phyloP scores from a whole-genome alignment of 2,888 invertebrate species.

The Byasa hedistus region DNA sequence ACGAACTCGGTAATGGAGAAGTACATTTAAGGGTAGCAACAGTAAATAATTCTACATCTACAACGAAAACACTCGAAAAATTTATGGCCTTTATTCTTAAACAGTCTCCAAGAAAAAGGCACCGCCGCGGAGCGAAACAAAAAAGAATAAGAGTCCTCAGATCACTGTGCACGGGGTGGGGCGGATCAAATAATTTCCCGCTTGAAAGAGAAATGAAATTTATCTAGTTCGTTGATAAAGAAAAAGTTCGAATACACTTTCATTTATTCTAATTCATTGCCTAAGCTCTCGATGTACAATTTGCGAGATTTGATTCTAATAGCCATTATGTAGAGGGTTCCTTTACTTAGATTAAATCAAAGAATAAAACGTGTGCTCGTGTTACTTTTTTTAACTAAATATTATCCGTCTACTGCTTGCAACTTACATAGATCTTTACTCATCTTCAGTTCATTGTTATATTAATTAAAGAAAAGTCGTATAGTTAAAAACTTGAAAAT shows the following conservation, averaged over 20 bases:
- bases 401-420: no score
- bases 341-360: no score
- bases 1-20: slow-evolving; percentile 36
- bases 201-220: slow-evolving; percentile 45
- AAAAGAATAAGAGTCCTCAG: slow-evolving; percentile 48
- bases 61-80: slow-evolving; percentile 57
- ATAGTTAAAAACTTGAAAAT: no score
- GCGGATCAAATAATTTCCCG: slow-evolving; percentile 66
- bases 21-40: slow-evolving; percentile 43
- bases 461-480: no score
- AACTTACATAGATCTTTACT: no score
- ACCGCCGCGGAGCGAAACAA: slow-evolving; percentile 48
- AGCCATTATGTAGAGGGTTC: no score
- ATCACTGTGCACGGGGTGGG: slow-evolving; percentile 59
- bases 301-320: no score
- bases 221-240: slow-evolving; percentile 28
- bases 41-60: slow-evolving; percentile 64
- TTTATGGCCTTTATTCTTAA: slow-evolving; percentile 66
- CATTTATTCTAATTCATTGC: neutral
- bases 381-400: no score
- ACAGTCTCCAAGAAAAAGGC: slow-evolving; percentile 47
- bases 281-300: neutral
- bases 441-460: no score
- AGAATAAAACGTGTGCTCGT: no score
- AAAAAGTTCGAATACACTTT: slow-evolving; percentile 6